phyloP scores from a whole-genome alignment of 1,140 invertebrate genomes.

The Bathynomus jamesi region DNA sequence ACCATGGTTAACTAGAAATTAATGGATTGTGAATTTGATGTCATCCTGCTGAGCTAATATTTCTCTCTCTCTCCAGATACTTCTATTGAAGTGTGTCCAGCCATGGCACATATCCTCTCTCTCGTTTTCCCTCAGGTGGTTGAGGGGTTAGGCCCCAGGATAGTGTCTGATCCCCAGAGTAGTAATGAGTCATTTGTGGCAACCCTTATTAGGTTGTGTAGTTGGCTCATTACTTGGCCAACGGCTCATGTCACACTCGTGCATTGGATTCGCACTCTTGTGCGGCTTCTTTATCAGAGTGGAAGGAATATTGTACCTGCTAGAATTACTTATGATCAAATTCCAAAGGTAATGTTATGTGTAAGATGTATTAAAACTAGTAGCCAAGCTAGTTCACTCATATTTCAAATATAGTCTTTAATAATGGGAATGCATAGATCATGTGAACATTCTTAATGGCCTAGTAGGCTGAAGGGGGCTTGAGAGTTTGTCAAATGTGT shows the following conservation, averaged over 20 bases:
- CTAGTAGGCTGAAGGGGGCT: too few relatives aligned
- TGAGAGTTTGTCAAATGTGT: too few relatives aligned
- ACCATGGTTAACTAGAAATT: too few relatives aligned
- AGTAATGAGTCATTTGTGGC: conserved; percentile 17
- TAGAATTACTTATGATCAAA: conserved; percentile 18
- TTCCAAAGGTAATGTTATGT: conserved; percentile 19
- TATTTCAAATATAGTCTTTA: too few relatives aligned
- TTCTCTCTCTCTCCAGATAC: too few relatives aligned
- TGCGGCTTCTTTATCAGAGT: conserved; percentile 20
- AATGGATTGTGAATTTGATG: too few relatives aligned
- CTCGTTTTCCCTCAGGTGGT: conserved; percentile 4
- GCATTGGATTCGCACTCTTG: conserved; percentile 21
- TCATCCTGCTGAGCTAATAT: too few relatives aligned
- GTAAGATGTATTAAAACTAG: too few relatives aligned
- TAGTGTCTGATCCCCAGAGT: conserved; percentile 17
- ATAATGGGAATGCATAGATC: too few relatives aligned
- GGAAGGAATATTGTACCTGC: conserved; percentile 19
- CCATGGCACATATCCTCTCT: neutral
- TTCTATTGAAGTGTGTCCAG: neutral
- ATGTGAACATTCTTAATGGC: too few relatives aligned
- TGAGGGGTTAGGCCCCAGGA: conserved; percentile 19
- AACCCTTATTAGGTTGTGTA: conserved; percentile 19
- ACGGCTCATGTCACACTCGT: conserved; percentile 15
- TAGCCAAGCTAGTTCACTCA: too few relatives aligned
- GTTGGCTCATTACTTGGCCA: conserved; percentile 27